Evolutionary conservation across 1,140 invertebrate species (phyloP).

Genomic region (Drosophila miranda): DNA sequence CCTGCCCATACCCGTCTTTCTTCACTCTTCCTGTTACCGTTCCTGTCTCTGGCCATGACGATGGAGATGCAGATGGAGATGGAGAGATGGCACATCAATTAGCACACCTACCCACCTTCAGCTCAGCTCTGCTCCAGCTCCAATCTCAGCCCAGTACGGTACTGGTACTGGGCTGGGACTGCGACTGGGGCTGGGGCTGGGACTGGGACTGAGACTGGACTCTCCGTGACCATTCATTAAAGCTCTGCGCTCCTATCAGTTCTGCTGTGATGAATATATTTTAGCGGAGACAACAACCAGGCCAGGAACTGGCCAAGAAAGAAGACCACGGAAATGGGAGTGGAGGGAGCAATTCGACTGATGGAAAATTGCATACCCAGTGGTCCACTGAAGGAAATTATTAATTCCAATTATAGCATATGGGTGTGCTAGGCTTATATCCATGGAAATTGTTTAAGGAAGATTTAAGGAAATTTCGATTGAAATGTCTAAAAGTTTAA

Average conservation of each 20-base stretch:
- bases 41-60: neutral
- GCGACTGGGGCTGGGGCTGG: neutral
- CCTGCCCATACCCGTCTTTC: neutral
- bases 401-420: no score
- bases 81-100: constrained; percentile 77
- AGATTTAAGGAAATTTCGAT: no score
- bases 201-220: neutral
- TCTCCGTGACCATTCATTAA: constrained; percentile 69
- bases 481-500: no score
- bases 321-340: neutral
- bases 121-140: constrained; percentile 5
- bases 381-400: no score
- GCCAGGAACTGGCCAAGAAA: constrained; percentile 1
- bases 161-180: no score
- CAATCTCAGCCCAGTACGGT: neutral
- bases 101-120: constrained; percentile 73
- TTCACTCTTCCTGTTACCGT: constrained; percentile 5
- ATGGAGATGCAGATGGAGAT: constrained; percentile 27
- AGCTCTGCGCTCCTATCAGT: constrained; percentile 64
- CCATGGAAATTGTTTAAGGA: no score
- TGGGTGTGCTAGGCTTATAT: no score
- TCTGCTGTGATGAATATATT: constrained; percentile 72
- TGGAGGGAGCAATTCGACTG: neutral
- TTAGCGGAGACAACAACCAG: constrained; percentile 65
- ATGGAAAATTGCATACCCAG: neutral